Conservation (phyloP, 92 coral and sea anemone species). For the Heteractis magnifica region DNA sequence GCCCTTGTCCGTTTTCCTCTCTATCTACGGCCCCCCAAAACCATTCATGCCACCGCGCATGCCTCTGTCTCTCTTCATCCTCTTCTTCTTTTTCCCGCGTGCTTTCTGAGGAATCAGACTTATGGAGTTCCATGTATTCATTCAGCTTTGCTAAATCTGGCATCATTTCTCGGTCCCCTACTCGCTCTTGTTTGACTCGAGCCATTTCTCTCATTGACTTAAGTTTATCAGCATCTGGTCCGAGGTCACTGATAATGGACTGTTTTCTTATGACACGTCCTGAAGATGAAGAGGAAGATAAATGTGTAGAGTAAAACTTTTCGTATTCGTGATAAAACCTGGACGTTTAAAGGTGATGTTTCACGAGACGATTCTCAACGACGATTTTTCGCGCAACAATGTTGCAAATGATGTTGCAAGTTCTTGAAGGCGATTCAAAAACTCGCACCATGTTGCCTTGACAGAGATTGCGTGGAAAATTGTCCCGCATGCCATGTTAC, state of each 20-base stretch:
- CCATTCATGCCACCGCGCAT: slow-evolving; percentile 71
- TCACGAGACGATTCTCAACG: too few species aligned
- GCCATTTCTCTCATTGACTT: slow-evolving; percentile 25
- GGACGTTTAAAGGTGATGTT: not conserved
- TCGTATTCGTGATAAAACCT: not conserved
- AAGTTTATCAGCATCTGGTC: slow-evolving; percentile 18
- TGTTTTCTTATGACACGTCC: not conserved
- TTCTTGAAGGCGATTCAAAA: too few species aligned
- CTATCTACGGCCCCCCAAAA: slow-evolving; percentile 62
- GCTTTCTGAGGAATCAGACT: slow-evolving; percentile 77
- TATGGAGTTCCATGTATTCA: slow-evolving; percentile 60
- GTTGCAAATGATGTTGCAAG: too few species aligned
- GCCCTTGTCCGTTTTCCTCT: slow-evolving; percentile 19
- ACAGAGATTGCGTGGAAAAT: too few species aligned
- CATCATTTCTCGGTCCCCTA: not conserved
- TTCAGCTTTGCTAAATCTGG: slow-evolving; percentile 38
- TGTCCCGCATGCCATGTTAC: too few species aligned
- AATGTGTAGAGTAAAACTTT: not conserved
- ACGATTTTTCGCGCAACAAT: too few species aligned
- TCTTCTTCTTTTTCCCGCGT: slow-evolving; percentile 23
- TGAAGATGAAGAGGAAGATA: not conserved
- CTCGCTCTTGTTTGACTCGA: slow-evolving; percentile 1
- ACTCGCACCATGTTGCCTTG: too few species aligned
- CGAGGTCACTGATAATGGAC: not conserved
- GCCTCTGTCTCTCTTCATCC: slow-evolving; percentile 38